Percentiles rank a stretch among this genome's conserved stretches.
Evolutionary conservation across 2,888 invertebrate species (phyloP).

Genomic region (Sthenelais limicola): DNA sequence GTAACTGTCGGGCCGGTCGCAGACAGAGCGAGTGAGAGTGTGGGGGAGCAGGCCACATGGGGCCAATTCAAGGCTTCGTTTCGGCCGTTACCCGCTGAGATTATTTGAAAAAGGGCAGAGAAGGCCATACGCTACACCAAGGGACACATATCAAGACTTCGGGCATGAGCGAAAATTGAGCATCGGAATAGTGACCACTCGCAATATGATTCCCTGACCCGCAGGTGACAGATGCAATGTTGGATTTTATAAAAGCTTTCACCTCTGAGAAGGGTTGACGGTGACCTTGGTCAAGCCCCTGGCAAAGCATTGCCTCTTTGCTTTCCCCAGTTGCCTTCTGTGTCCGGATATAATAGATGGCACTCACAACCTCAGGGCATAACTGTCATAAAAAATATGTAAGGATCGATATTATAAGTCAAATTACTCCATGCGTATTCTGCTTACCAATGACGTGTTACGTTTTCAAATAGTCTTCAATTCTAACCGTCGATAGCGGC

Average conservation of each 20-base stretch:
- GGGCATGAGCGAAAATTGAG: conserved; percentile 34
- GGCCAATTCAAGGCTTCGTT: not conserved
- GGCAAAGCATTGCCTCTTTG: too few relatives aligned
- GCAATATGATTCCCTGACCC: conserved; percentile 12
- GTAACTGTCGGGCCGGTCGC: conserved; percentile 12
- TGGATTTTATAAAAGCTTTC: too few relatives aligned
- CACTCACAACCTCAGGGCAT: too few relatives aligned
- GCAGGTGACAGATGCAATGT: too few relatives aligned
- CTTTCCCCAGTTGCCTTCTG: too few relatives aligned
- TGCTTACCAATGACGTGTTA: conserved; percentile 9
- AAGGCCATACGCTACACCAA: not conserved
- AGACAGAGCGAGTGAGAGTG: not conserved
- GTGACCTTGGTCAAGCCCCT: too few relatives aligned
- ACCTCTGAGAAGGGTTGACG: too few relatives aligned
- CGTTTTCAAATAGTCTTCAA: conserved; percentile 21
- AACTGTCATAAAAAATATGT: too few relatives aligned
- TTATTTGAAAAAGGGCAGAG: conserved; percentile 22
- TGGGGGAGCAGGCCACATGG: not conserved
- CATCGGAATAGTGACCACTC: conserved; percentile 2
- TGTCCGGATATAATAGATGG: too few relatives aligned
- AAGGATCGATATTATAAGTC: conserved; percentile 4
- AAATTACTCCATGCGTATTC: conserved; percentile 23
- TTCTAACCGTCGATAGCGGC: not conserved
- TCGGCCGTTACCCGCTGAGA: conserved; percentile 10
- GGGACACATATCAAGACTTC: conserved; percentile 20